These are phyloP conservation scores for Notocelia uddmanniana DNA, from an alignment of 2,888 invertebrate species.

Conservation along the genomic window DNA sequence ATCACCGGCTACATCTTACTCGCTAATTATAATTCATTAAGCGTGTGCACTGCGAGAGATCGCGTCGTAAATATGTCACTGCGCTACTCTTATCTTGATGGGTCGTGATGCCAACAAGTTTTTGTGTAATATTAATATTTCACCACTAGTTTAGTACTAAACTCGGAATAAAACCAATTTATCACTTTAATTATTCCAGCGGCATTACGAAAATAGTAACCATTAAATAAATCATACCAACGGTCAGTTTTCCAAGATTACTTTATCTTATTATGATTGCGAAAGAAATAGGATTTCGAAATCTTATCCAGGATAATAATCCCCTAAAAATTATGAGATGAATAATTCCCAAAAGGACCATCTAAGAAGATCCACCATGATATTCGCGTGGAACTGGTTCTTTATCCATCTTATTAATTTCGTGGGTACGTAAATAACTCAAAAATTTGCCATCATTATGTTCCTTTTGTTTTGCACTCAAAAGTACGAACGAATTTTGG, in stretches of 20 bases:
- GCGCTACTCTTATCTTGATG: constrained; percentile 67
- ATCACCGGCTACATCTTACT: constrained; percentile 26
- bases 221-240: neutral
- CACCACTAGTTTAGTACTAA: constrained; percentile 4
- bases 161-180: neutral
- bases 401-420: neutral
- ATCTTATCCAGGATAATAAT: too few species aligned
- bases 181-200: neutral
- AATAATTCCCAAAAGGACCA: too few species aligned
- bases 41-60: constrained; percentile 29
- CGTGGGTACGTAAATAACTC: neutral
- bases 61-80: constrained; percentile 54
- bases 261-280: neutral
- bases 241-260: neutral
- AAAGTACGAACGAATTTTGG: neutral
- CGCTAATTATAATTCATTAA: constrained; percentile 49
- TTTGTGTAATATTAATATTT: constrained; percentile 51
- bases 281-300: too few species aligned
- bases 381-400: neutral
- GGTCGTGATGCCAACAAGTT: constrained; percentile 61
- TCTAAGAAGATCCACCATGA: neutral
- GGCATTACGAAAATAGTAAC: neutral
- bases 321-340: too few species aligned
- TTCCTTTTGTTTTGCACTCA: neutral
- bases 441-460: neutral